phyloP scores from a whole-genome alignment of 2,113 vertebrate species.

The Sylvilagus bachmani region DNA sequence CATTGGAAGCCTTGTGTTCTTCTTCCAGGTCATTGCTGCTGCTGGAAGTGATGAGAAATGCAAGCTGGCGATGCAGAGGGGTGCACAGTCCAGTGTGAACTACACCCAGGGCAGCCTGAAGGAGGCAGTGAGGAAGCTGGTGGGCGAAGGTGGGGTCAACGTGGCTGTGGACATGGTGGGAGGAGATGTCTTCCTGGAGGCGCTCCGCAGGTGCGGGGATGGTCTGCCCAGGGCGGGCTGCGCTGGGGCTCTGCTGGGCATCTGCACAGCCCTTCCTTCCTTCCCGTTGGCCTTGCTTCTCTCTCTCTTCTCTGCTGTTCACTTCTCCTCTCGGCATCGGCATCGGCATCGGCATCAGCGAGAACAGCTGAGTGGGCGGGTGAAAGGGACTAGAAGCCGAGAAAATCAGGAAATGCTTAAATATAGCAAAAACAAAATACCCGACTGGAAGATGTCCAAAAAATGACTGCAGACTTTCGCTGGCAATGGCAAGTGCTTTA shows the following conservation, averaged over 20 bases:
- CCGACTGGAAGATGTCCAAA: slow-evolving; percentile 76
- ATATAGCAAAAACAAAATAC: slow-evolving; percentile 79
- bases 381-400: slow-evolving; percentile 74
- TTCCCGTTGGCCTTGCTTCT: background rate
- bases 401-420: slow-evolving; percentile 82
- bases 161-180: slow-evolving; percentile 62
- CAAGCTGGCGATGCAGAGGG: slow-evolving; percentile 54
- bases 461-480: slow-evolving; percentile 50
- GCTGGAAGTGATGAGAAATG: slow-evolving; percentile 72
- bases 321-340: slow-evolving; percentile 47
- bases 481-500: slow-evolving; percentile 66
- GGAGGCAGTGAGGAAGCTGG: slow-evolving; percentile 76
- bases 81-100: slow-evolving; percentile 3
- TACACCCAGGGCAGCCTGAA: slow-evolving; percentile 71
- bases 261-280: background rate
- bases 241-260: background rate
- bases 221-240: background rate
- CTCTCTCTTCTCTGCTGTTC: background rate
- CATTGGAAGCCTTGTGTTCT: background rate
- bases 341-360: background rate
- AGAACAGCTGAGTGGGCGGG: slow-evolving; percentile 74
- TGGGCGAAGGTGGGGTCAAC: slow-evolving; percentile 20
- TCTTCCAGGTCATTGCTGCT: slow-evolving; percentile 70
- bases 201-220: slow-evolving; percentile 64
- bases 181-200: slow-evolving; percentile 75